These are phyloP conservation scores for Chironomus tentans DNA, from an alignment of 2,888 invertebrate genomes.

Conservation along the genomic window DNA sequence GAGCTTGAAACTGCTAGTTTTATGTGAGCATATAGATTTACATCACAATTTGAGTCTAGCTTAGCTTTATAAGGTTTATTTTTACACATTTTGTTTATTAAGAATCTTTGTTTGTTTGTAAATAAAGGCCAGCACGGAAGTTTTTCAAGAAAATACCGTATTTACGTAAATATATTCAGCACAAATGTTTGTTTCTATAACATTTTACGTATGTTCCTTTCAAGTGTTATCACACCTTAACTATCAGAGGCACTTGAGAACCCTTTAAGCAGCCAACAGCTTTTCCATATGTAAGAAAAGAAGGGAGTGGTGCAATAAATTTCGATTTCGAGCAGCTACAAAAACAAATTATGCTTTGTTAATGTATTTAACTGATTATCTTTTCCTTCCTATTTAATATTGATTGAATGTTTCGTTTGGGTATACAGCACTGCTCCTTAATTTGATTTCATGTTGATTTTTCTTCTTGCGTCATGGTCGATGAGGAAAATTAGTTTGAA, in stretches of 20 bases:
- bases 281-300: neutral
- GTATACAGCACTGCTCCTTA: neutral
- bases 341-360: conserved; percentile 3
- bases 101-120: neutral
- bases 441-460: neutral
- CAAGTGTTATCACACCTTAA: conserved; percentile 17
- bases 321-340: neutral
- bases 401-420: conserved; percentile 13
- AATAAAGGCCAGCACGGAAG: neutral
- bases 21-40: too few relatives aligned
- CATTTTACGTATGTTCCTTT: neutral
- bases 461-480: too few relatives aligned
- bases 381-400: neutral
- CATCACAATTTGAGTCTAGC: too few relatives aligned
- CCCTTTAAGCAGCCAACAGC: neutral
- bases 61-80: too few relatives aligned
- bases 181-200: neutral
- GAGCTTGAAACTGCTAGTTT: too few relatives aligned
- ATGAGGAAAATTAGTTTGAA: too few relatives aligned
- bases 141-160: neutral
- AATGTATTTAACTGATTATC: conserved; percentile 23
- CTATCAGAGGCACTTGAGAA: conserved; percentile 5
- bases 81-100: too few relatives aligned
- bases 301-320: conserved; percentile 25
- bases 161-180: neutral